phyloP scores from a whole-genome alignment of 1,140 invertebrate genomes.

The Sinonovacula constricta region DNA sequence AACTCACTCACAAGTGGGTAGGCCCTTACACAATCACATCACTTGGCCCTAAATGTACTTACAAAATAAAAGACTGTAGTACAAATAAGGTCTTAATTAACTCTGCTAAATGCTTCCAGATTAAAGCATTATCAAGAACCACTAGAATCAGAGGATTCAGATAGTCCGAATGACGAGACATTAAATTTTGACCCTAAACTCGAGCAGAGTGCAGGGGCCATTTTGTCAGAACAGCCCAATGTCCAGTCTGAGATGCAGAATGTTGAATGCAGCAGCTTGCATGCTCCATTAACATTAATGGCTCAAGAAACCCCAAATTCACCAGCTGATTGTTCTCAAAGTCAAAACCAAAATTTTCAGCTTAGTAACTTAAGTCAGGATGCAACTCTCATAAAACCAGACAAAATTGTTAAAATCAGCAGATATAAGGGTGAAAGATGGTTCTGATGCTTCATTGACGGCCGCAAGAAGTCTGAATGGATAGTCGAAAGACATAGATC shows the following conservation, averaged over 20 bases:
- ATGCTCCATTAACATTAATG: no score
- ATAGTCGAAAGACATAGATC: neutral
- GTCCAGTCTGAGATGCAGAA: no score
- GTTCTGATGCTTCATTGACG: neutral
- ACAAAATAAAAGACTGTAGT: slow-evolving; percentile 20
- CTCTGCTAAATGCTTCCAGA: slow-evolving; percentile 10
- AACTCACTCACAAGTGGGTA: slow-evolving; percentile 18
- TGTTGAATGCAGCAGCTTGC: no score
- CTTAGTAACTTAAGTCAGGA: neutral
- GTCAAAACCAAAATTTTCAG: neutral
- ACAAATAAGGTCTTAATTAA: slow-evolving; percentile 3
- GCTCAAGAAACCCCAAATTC: neutral
- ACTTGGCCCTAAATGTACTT: slow-evolving; percentile 26
- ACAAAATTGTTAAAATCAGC: neutral
- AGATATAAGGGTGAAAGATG: neutral
- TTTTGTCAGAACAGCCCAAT: neutral
- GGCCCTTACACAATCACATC: slow-evolving; percentile 11
- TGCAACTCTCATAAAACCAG: neutral
- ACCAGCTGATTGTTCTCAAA: neutral
- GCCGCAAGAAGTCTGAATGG: no score
- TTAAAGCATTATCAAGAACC: slow-evolving; percentile 17
- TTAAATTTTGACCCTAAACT: neutral
- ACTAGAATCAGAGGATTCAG: neutral
- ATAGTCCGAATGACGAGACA: neutral
- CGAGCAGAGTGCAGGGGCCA: neutral